Percentiles rank a stretch among this genome's conserved stretches.
Evolutionary conservation across 2,113 vertebrate species (phyloP).

Genomic region (Atlantisia rogersi): DNA sequence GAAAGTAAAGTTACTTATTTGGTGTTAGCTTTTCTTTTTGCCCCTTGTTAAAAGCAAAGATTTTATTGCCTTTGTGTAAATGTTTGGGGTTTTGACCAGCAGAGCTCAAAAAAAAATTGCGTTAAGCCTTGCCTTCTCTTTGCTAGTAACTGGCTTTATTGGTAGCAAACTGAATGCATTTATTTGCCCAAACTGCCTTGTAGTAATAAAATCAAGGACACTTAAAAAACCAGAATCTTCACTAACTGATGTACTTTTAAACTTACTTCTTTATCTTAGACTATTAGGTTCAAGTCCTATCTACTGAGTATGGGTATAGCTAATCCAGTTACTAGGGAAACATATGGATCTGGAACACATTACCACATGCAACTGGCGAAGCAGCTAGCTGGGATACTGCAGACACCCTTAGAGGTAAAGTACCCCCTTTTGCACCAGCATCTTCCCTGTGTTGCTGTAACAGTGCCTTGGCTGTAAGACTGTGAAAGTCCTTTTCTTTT

Average conservation of each 20-base stretch:
- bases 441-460: neutral
- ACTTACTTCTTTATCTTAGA: conserved; percentile 72
- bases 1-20: neutral
- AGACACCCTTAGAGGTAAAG: conserved; percentile 88
- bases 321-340: conserved; percentile 95
- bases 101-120: neutral
- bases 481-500: neutral
- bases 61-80: neutral
- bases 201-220: neutral
- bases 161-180: neutral
- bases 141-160: neutral
- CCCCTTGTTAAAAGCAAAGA: neutral
- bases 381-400: conserved; percentile 91
- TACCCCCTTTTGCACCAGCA: neutral
- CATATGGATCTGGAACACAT: conserved; percentile 91
- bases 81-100: neutral
- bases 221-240: neutral
- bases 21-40: neutral
- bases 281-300: conserved; percentile 96
- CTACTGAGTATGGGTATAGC: conserved; percentile 98
- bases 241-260: neutral
- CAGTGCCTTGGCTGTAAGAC: neutral
- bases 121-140: neutral
- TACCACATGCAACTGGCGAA: conserved; percentile 96
- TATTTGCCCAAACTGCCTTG: neutral